phyloP scores from a whole-genome alignment of 2,113 vertebrate genomes.

The Psilopogon haemacephalus region DNA sequence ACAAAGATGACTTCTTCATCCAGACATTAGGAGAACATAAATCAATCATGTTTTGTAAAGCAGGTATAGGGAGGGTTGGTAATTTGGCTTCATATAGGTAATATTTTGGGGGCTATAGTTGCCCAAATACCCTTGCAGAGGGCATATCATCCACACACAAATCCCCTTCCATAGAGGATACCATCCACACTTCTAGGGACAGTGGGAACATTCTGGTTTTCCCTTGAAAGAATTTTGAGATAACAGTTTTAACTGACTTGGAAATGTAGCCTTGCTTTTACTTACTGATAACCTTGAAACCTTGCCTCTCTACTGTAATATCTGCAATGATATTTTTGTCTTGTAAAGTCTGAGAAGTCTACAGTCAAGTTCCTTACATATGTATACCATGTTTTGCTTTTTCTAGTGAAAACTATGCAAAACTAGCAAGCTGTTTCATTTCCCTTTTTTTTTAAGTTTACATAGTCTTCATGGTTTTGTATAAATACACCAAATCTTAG shows the following conservation, averaged over 20 bases:
- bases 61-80: too few species aligned
- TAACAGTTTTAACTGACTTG: neutral
- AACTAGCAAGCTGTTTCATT: neutral
- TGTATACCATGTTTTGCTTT: neutral
- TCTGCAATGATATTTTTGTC: neutral
- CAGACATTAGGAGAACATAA: neutral
- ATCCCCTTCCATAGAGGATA: too few species aligned
- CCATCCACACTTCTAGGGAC: too few species aligned
- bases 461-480: neutral
- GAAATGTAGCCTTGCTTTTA: neutral
- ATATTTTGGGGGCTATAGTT: too few species aligned
- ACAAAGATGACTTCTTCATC: neutral
- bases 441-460: neutral
- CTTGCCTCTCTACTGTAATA: neutral
- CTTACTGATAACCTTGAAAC: neutral
- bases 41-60: neutral
- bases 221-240: neutral
- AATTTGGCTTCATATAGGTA: too few species aligned
- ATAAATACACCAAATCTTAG: conserved; percentile 6
- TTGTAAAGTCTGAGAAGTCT: neutral
- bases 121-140: too few species aligned
- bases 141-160: too few species aligned
- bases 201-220: neutral
- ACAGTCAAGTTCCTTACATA: neutral
- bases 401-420: neutral